These are phyloP conservation scores for Cryptocheilus praepositus DNA, from an alignment of 2,888 invertebrate genomes.

Conservation along the genomic window DNA sequence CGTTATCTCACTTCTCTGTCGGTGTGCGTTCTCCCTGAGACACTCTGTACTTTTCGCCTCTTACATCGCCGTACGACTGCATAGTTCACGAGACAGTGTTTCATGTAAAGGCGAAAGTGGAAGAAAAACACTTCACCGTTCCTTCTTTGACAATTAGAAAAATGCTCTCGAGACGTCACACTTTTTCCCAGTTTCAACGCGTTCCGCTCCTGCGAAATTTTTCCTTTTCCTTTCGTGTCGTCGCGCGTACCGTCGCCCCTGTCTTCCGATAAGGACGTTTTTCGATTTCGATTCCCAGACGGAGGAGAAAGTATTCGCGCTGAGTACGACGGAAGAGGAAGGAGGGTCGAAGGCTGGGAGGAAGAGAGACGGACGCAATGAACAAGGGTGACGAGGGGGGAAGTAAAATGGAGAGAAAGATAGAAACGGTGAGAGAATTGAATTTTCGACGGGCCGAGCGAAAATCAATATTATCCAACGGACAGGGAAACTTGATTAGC, in stretches of 20 bases:
- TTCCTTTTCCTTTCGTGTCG: background rate
- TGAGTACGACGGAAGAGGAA: background rate
- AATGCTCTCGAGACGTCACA: slow-evolving; percentile 5
- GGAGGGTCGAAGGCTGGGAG: background rate
- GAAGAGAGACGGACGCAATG: background rate
- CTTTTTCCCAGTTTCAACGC: slow-evolving; percentile 3
- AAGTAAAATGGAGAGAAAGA: slow-evolving; percentile 4
- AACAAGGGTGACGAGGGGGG: background rate
- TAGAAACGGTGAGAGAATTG: slow-evolving; percentile 35
- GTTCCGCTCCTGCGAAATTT: background rate
- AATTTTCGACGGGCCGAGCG: slow-evolving; percentile 52
- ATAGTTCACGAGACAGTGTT: background rate
- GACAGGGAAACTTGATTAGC: slow-evolving; percentile 56
- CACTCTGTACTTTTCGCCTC: background rate
- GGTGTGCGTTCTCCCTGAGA: slow-evolving; percentile 19
- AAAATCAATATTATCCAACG: slow-evolving; percentile 59
- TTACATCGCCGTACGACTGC: background rate
- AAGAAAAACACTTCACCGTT: background rate
- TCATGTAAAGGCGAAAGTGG: too few relatives aligned
- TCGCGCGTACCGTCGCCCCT: background rate
- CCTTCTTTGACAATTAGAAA: background rate
- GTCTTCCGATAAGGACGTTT: slow-evolving; percentile 11
- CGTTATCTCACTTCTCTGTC: slow-evolving; percentile 14
- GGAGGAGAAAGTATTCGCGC: background rate
- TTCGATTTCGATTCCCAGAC: slow-evolving; percentile 25